These are phyloP conservation scores for Paramormyrops kingsleyae DNA, from an alignment of 2,113 vertebrate genomes.

Conservation along the genomic window DNA sequence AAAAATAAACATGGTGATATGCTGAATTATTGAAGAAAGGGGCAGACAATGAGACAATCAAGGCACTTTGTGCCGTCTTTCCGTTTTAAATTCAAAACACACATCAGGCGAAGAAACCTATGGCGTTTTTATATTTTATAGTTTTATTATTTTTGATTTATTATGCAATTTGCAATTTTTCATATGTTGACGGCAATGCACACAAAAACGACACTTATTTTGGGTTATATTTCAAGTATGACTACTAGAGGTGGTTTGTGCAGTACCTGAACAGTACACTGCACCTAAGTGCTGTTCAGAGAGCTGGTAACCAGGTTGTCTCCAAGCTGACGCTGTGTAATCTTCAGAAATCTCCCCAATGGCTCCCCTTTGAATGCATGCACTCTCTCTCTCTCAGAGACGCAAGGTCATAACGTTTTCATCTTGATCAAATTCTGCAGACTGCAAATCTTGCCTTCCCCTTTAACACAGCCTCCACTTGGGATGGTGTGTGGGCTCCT, in stretches of 20 bases:
- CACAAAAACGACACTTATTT: not conserved
- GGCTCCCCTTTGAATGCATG: not conserved
- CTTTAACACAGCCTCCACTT: not conserved
- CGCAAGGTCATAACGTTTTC: not conserved
- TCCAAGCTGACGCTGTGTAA: not conserved
- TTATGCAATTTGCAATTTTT: slow-evolving; percentile 4
- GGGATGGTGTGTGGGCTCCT: not conserved
- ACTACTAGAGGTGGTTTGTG: not conserved
- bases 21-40: slow-evolving; percentile 49
- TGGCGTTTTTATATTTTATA: not conserved
- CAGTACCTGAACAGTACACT: not conserved
- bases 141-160: not conserved
- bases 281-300: not conserved
- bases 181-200: not conserved
- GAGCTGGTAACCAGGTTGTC: not conserved
- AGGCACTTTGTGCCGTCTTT: not conserved
- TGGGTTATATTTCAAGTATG: not conserved
- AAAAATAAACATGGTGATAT: slow-evolving; percentile 61
- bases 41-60: slow-evolving; percentile 11
- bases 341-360: not conserved
- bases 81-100: not conserved
- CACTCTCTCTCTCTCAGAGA: not conserved
- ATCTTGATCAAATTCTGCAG: not conserved
- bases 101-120: not conserved
- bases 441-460: not conserved